A percentile compares a stretch with the other conserved stretches of the same genome.
Evolutionary conservation across 2,888 invertebrate genomes (phyloP).

Genomic region (Muscina levida): DNA sequence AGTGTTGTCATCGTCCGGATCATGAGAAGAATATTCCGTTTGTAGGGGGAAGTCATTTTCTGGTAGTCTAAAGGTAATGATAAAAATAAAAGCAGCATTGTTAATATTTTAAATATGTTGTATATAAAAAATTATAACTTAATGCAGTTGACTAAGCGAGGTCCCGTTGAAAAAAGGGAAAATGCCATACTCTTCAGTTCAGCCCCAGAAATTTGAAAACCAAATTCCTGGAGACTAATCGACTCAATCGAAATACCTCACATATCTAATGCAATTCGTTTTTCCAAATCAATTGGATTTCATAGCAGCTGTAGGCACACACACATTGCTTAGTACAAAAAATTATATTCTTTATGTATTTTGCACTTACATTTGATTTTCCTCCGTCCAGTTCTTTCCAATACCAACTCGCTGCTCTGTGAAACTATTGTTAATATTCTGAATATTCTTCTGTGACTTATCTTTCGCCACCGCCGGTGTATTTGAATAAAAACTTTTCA

Average conservation of each 20-base stretch:
- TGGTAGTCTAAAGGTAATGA: conserved; percentile 47
- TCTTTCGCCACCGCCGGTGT: conserved; percentile 24
- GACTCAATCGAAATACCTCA: no score
- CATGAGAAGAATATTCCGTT: conserved; percentile 3
- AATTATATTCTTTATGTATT: neutral
- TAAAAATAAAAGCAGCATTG: conserved; percentile 1
- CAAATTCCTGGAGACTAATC: no score
- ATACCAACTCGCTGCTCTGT: conserved; percentile 20
- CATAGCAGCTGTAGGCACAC: no score
- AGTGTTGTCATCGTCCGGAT: conserved; percentile 45
- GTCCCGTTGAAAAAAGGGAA: no score
- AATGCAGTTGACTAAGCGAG: no score
- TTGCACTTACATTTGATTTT: conserved; percentile 56
- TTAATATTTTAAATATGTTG: no score
- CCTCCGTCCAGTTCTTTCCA: conserved; percentile 36
- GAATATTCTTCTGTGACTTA: conserved; percentile 41
- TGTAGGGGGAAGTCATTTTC: conserved; percentile 52
- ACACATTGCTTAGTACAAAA: no score
- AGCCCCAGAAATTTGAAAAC: no score
- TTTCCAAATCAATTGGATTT: no score
- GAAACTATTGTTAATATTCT: conserved; percentile 10
- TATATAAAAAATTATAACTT: no score
- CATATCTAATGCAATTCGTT: no score
- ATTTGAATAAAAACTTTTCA: conserved; percentile 62
- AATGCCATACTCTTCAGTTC: no score